Conservation (phyloP, 2,888 invertebrate genomes). For the Cartodere bifasciata region DNA sequence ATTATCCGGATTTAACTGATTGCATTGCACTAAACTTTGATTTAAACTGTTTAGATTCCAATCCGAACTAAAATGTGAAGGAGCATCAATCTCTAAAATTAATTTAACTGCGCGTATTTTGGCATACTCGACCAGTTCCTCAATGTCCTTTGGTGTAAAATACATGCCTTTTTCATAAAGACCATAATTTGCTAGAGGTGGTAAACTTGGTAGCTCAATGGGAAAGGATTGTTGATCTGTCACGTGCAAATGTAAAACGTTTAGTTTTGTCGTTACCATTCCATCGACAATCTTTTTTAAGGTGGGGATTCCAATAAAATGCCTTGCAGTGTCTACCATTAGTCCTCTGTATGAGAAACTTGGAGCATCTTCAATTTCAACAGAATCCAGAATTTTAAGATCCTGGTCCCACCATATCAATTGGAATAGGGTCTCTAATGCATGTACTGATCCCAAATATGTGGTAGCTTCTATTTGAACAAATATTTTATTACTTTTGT, state of each 20-base stretch:
- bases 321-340: constrained; percentile 78
- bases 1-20: constrained; percentile 67
- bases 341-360: constrained; percentile 68
- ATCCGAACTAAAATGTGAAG: constrained; percentile 71
- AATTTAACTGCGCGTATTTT: constrained; percentile 68
- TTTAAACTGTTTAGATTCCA: constrained; percentile 63
- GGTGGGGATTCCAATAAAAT: constrained; percentile 61
- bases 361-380: constrained; percentile 60
- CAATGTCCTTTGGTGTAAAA: constrained; percentile 56
- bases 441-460: constrained; percentile 65
- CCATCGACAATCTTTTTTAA: constrained; percentile 65
- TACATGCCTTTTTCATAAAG: constrained; percentile 60
- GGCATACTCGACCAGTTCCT: constrained; percentile 59
- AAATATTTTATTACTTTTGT: constrained; percentile 39
- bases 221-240: constrained; percentile 87
- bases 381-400: constrained; percentile 48
- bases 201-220: constrained; percentile 56
- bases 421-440: constrained; percentile 59
- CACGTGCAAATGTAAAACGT: constrained; percentile 82
- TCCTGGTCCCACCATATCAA: constrained; percentile 61
- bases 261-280: constrained; percentile 77
- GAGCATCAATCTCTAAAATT: constrained; percentile 78
- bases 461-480: constrained; percentile 45
- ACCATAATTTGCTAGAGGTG: constrained; percentile 65
- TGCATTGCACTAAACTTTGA: constrained; percentile 57